Percentiles rank a stretch among this genome's conserved stretches.
Evolutionary conservation across 2,797 vertebrate species (phyloP).

Genomic region (Ciconia nigra): DNA sequence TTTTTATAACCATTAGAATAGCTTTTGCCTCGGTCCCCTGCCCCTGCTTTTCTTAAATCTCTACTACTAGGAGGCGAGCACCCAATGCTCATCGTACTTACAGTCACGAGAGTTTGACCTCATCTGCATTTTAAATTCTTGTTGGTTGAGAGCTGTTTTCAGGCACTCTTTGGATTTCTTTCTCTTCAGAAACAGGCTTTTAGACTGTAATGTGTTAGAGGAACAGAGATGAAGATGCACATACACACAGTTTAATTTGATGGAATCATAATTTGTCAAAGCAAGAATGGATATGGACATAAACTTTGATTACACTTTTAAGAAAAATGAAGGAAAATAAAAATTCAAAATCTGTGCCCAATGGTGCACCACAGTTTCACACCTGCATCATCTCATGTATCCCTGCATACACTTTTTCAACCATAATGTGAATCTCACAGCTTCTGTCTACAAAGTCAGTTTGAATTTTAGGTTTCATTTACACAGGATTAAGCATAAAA

Average conservation of each 20-base stretch:
- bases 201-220: background rate
- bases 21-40: background rate
- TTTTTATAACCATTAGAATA: background rate
- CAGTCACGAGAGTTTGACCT: background rate
- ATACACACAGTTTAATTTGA: background rate
- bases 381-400: background rate
- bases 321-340: background rate
- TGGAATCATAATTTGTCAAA: background rate
- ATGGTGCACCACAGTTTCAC: background rate
- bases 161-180: background rate
- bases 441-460: background rate
- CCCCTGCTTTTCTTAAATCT: background rate
- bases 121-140: background rate
- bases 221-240: background rate
- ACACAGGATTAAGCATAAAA: background rate
- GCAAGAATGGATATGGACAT: background rate
- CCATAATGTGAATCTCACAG: background rate
- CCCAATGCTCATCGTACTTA: background rate
- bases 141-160: background rate
- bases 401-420: background rate
- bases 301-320: background rate
- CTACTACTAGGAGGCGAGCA: background rate
- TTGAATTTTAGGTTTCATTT: slow-evolving; percentile 13
- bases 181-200: background rate
- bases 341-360: background rate